phyloP scores from a whole-genome alignment of 2,888 invertebrate genomes.

The Hymenopus coronatus region DNA sequence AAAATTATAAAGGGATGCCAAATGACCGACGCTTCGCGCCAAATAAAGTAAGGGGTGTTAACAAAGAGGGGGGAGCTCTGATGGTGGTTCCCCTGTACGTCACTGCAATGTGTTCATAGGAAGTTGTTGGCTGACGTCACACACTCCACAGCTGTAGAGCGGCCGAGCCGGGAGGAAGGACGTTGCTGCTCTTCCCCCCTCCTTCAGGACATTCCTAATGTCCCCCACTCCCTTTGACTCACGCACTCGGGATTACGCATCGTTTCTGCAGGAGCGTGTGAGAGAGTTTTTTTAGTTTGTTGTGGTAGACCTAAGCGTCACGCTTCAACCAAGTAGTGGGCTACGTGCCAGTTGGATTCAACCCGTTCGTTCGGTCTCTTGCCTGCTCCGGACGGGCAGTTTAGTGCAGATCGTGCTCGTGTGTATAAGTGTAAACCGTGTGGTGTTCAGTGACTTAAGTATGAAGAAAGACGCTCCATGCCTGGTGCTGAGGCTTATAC shows the following conservation, averaged over 20 bases:
- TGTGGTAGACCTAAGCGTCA: not conserved
- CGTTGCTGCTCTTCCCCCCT: not conserved
- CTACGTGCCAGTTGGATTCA: not conserved
- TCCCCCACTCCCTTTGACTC: not conserved
- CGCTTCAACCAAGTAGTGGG: not conserved
- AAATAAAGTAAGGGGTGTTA: not conserved
- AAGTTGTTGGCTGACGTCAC: not conserved
- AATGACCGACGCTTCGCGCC: not conserved
- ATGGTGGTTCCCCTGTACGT: not conserved
- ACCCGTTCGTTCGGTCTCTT: not conserved
- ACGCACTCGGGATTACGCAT: not conserved
- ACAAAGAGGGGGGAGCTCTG: not conserved
- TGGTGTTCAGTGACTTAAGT: not conserved
- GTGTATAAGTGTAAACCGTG: not conserved
- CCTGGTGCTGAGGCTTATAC: slow-evolving; percentile 60
- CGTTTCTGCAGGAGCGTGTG: not conserved
- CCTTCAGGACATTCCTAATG: not conserved
- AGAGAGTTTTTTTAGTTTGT: not conserved
- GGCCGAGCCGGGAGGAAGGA: not conserved
- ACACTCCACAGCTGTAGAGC: not conserved
- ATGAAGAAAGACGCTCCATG: slow-evolving; percentile 61
- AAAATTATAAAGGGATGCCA: too few relatives aligned
- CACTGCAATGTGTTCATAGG: not conserved
- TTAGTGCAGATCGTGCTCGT: not conserved
- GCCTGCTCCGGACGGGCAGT: not conserved